Evolutionary conservation across 1,140 invertebrate genomes (phyloP), one percentile per base, ranked within the genome.

Genomic region (Apocrypta bakeri): DNA sequence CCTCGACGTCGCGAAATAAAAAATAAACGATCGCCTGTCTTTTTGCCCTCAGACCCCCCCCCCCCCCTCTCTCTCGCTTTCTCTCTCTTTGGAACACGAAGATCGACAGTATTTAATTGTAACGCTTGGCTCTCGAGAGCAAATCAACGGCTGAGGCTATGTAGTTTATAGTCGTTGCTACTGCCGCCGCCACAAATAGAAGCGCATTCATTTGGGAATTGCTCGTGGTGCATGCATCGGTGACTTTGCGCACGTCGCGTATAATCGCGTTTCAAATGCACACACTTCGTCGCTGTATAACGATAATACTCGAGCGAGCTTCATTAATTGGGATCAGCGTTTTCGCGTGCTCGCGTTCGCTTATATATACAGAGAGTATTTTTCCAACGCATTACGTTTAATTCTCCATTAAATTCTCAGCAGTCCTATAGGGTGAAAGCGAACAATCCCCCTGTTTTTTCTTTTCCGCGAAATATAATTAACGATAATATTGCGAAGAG

Each of bases 21-120:
- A 56, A n/a, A 56, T 17, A 56, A 56, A 17, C 48, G 2, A 17
- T 56, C 48, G 48, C 17, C 48, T 4, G 48, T 56, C 48, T 56
- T 48, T 48, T 17, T 42, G n/a, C n/a, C n/a, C n/a, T n/a, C n/a
- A n/a, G n/a, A n/a, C n/a, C n/a, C n/a, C n/a, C n/a, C n/a, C 3
- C 33, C 2, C 3, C 33, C 3, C 9, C 33, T 37, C 33, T 9
- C 33, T 37, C 33, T 37, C 33, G 33, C 33, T 37, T 9, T 2
- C 33, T 37, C 33, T 2, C 33, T 2, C 14, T 56, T 6, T 56
- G 8, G 48, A 4, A 21, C 48, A 21, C 11, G 9, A 14, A 9
- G 27, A 29, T 66, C 64, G 64, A 66, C 64, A 66, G 27, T 29
- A 66, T 66, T 66, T 66, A 66, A 66, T 66, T 66, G 64, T 66